Conservation (phyloP, 2,113 vertebrate species). For the Turdus rufiventris region DNA sequence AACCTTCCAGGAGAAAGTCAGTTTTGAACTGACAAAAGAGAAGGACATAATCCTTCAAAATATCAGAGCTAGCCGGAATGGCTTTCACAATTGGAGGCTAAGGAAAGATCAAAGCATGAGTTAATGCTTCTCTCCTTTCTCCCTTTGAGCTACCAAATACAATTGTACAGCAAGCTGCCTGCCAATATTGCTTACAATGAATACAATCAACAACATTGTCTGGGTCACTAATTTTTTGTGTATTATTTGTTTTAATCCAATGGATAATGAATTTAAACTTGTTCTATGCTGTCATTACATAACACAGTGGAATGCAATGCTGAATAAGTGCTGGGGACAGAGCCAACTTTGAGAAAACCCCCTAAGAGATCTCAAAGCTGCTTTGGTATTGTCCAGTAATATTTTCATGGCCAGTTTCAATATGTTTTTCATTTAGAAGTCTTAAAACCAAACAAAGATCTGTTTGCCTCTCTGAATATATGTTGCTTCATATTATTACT, state of each 20-base stretch:
- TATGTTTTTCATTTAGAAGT: background rate
- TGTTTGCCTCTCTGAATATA: background rate
- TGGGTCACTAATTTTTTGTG: background rate
- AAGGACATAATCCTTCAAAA: slow-evolving; percentile 17
- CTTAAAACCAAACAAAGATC: background rate
- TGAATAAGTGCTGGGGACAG: background rate
- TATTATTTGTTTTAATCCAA: slow-evolving; percentile 31
- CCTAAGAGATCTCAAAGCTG: background rate
- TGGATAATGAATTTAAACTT: slow-evolving; percentile 9
- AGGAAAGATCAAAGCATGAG: slow-evolving; percentile 28
- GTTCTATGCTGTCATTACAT: background rate
- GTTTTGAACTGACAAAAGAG: background rate
- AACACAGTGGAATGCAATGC: background rate
- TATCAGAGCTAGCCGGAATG: background rate
- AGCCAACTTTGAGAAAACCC: background rate
- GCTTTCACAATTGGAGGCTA: slow-evolving; percentile 15
- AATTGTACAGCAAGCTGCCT: background rate
- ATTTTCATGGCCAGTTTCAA: background rate
- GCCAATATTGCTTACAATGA: background rate
- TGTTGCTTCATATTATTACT: background rate
- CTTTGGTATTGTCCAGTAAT: background rate
- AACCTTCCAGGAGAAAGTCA: slow-evolving; percentile 3
- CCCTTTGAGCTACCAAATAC: background rate
- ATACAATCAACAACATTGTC: background rate
- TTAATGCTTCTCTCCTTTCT: background rate